phyloP scores from a whole-genome alignment of 2,113 vertebrate species.

The Phalacrocorax pelagicus region DNA sequence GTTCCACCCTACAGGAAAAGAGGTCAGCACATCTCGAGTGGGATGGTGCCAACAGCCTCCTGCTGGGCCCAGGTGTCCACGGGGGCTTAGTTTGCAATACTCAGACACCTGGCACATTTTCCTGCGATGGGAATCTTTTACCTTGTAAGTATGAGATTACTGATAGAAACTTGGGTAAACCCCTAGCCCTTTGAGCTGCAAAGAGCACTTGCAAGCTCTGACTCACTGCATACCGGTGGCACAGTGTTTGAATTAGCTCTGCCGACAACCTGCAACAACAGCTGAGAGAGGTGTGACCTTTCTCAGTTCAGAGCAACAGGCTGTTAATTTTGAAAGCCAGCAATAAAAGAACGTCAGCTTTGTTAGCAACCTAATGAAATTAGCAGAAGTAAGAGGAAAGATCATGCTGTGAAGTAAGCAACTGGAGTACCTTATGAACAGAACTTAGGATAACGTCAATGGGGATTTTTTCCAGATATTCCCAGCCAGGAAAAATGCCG shows the following conservation, averaged over 20 bases:
- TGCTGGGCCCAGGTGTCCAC: not conserved
- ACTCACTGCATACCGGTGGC: not conserved
- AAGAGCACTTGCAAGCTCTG: not conserved
- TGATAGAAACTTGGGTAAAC: conserved; percentile 1
- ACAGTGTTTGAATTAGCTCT: not conserved
- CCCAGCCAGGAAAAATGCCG: not conserved
- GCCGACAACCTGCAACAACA: not conserved
- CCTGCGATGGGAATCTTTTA: not conserved
- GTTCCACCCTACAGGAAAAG: not conserved
- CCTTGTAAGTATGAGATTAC: not conserved
- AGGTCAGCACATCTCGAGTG: not conserved
- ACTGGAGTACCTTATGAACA: not conserved
- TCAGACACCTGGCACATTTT: not conserved
- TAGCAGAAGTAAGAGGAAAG: conserved; percentile 12
- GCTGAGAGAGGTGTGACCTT: conserved; percentile 39
- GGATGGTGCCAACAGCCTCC: not conserved
- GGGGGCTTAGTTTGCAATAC: fast-evolving
- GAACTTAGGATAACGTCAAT: fast-evolving
- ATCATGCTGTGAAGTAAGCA: not conserved
- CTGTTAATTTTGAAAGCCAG: not conserved
- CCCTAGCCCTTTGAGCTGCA: not conserved
- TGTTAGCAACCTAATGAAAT: not conserved
- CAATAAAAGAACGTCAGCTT: not conserved
- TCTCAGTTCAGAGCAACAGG: not conserved
- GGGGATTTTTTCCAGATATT: not conserved